Conservation (phyloP, 2,888 invertebrate genomes). For the Cylindroiulus punctatus region DNA sequence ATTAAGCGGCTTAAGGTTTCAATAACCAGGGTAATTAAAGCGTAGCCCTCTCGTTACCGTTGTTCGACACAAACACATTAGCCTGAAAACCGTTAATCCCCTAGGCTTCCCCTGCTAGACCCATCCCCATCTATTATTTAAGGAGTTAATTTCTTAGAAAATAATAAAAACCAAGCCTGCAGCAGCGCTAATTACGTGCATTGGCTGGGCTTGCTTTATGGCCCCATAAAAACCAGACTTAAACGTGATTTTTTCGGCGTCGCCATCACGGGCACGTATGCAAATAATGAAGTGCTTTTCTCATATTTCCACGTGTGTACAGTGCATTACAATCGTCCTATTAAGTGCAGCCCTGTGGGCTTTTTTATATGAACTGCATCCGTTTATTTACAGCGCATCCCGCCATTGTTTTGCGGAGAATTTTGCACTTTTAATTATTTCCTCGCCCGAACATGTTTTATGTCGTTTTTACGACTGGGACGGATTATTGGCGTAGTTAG, state of each 20-base stretch:
- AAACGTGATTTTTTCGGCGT: not conserved
- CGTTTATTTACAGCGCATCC: conserved; percentile 8
- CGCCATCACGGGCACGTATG: not conserved
- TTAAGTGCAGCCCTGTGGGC: conserved; percentile 5
- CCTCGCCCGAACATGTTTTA: conserved; percentile 19
- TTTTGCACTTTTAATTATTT: conserved; percentile 45
- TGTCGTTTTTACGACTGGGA: conserved; percentile 24
- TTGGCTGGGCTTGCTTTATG: conserved; percentile 19
- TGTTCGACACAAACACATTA: conserved; percentile 29
- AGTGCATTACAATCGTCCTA: conserved; percentile 31
- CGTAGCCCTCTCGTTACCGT: conserved; percentile 12
- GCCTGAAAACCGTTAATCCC: not conserved
- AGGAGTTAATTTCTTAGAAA: conserved; percentile 35
- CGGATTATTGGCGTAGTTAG: conserved; percentile 37
- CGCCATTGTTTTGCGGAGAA: not conserved
- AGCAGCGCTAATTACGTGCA: conserved; percentile 33
- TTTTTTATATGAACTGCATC: conserved; percentile 45
- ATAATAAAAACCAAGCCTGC: conserved; percentile 38
- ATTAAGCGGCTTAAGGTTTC: conserved; percentile 45
- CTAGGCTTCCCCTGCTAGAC: not conserved
- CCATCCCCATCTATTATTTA: conserved; percentile 29
- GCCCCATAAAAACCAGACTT: not conserved
- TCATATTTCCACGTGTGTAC: not conserved
- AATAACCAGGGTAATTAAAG: conserved; percentile 47
- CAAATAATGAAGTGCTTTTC: conserved; percentile 44